Evolutionary conservation across 37 sponge, comb jelly and placozoan species (phyloP), one percentile per base, ranked within the genome.

Genomic region (Hormiphora californensis): DNA sequence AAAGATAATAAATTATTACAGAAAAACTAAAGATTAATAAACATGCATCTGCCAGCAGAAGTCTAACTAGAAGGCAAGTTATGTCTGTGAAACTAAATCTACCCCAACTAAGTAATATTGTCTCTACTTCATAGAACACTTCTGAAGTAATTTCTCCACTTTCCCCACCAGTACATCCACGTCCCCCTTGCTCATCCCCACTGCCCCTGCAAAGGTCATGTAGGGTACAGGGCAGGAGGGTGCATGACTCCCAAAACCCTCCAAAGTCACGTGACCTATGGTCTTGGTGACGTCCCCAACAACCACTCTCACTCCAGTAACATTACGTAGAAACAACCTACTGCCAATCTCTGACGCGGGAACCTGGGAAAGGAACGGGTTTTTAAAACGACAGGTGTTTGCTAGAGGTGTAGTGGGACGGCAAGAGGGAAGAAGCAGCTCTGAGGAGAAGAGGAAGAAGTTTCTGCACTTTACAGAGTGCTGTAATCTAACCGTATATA

Each of bases 171-270:
- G 92, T 0, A 34, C 54, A 63, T 92, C 93, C 49, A 98, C 91
- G 34, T 98, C 99, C 46, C 69, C 61, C 39, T 53, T 92, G 11
- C 41, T 89, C 92, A 94, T 91, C 35, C 99, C 99, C 57, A 98
- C 88, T 41, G 95, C 95, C 41, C 95, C 99, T 51, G 99, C 95
- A 19, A 90, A 94, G 39, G 99, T 98, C 54, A 98, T 90, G 85
- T 98, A 98, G 54, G 95, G 85, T 85, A 53, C 55, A 5, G 93
- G 95, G 86, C 93, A 93, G 0, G 17, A 43, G 85, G 95, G 59
- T 51, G 39, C 85, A 53, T 98, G 99, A 27, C 94, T 65, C 0
- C 99, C 99, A 90, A 91, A 98, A 67, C 92, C 92, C 12, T 54
- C 17, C 53, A 98, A 92, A 12, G 89, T 90, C 54, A 92, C 88